A percentile compares a stretch with the other conserved stretches of the same genome.
Conservation (phyloP, 2,113 vertebrate genomes). For the Lagopus leucura region DNA sequence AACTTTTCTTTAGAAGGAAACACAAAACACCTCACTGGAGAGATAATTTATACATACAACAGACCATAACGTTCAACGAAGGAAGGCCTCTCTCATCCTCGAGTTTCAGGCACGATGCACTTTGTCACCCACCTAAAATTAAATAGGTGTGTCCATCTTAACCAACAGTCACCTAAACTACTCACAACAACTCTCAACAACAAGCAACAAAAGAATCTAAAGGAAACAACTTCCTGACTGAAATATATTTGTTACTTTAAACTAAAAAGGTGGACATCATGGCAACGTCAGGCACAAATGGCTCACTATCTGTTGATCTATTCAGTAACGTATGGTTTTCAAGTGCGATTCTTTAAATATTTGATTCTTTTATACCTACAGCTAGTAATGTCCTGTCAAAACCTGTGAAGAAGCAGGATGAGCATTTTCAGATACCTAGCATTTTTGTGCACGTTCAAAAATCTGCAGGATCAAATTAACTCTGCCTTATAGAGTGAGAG, state of each 20-base stretch:
- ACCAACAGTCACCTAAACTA: background rate
- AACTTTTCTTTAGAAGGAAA: background rate
- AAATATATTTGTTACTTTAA: background rate
- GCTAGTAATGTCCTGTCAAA: constrained; percentile 48
- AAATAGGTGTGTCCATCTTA: background rate
- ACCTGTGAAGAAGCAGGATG: constrained; percentile 44
- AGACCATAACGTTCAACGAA: background rate
- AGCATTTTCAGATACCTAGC: constrained; percentile 46
- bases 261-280: background rate
- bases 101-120: background rate
- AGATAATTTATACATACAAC: background rate
- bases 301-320: background rate
- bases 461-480: constrained; percentile 55
- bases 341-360: background rate
- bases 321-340: background rate
- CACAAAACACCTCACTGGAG: background rate
- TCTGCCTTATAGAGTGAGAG: constrained; percentile 37
- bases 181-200: background rate
- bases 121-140: background rate
- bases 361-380: constrained; percentile 33
- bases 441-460: constrained; percentile 61
- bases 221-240: background rate
- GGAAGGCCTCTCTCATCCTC: background rate
- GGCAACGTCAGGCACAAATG: background rate
- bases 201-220: background rate